phyloP scores from a whole-genome alignment of 2,888 invertebrate genomes.

The Catocala sponsa region DNA sequence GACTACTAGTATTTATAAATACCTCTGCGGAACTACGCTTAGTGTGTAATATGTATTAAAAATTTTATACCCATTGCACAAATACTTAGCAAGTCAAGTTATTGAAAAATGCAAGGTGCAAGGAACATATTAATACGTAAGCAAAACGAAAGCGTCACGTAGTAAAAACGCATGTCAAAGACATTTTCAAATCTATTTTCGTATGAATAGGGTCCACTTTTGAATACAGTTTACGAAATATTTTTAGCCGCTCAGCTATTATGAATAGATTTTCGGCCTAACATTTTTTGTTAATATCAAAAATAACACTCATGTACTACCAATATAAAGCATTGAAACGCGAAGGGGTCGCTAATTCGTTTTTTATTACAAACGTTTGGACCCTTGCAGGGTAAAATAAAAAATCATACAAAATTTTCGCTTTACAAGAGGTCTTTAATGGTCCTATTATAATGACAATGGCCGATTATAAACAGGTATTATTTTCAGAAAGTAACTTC shows the following conservation, averaged over 20 bases:
- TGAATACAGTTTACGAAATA: background rate
- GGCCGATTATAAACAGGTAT: conserved; percentile 51
- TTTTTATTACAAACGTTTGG: conserved; percentile 77
- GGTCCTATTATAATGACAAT: conserved; percentile 40
- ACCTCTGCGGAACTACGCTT: too few relatives aligned
- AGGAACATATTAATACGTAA: background rate
- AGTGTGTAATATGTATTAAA: too few relatives aligned
- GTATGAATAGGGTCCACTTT: background rate
- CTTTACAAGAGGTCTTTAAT: conserved; percentile 57
- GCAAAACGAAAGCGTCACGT: background rate
- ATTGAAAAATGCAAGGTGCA: background rate
- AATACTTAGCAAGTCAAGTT: too few relatives aligned
- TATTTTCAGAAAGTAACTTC: conserved; percentile 32
- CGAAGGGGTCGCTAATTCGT: conserved; percentile 71
- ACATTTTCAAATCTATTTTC: background rate
- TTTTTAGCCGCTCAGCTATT: conserved; percentile 15
- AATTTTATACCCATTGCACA: too few relatives aligned
- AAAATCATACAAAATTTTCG: conserved; percentile 64
- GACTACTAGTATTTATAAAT: too few relatives aligned
- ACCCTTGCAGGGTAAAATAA: conserved; percentile 61
- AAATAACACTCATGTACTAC: conserved; percentile 56
- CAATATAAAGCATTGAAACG: conserved; percentile 54
- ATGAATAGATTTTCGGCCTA: conserved; percentile 35
- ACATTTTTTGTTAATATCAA: conserved; percentile 44
- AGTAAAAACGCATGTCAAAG: background rate